Conservation (phyloP, 2,113 vertebrate species). For the Mohoua ochrocephala region DNA sequence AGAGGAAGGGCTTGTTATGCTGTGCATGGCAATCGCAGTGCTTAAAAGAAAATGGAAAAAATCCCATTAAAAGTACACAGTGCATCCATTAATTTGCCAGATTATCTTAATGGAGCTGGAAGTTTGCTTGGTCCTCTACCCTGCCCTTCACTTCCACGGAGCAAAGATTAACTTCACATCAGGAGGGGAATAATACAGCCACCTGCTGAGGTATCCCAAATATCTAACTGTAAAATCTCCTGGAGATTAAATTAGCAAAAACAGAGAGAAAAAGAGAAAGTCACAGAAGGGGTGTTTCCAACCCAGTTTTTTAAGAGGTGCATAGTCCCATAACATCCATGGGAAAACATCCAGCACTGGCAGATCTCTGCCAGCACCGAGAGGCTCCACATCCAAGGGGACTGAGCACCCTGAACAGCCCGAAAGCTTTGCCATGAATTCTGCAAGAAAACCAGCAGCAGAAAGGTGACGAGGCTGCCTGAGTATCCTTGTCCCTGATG, state of each 20-base stretch:
- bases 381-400: neutral
- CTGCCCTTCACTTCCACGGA: neutral
- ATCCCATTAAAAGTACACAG: neutral
- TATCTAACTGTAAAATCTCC: neutral
- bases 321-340: neutral
- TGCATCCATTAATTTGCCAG: neutral
- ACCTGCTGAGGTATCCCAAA: neutral
- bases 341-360: neutral
- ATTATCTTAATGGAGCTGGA: neutral
- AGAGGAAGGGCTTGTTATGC: neutral
- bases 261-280: neutral
- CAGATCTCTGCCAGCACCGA: neutral
- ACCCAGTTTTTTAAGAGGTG: neutral
- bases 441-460: neutral
- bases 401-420: neutral
- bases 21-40: neutral
- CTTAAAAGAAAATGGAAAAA: neutral
- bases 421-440: neutral
- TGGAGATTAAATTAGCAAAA: neutral
- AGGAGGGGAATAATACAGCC: neutral
- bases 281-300: neutral
- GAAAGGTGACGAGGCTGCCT: neutral
- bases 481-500: neutral
- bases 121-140: neutral
- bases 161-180: neutral